Evolutionary conservation across 2,113 vertebrate genomes (phyloP), one percentile per base, ranked within the genome.

Genomic region (Junco hyemalis): DNA sequence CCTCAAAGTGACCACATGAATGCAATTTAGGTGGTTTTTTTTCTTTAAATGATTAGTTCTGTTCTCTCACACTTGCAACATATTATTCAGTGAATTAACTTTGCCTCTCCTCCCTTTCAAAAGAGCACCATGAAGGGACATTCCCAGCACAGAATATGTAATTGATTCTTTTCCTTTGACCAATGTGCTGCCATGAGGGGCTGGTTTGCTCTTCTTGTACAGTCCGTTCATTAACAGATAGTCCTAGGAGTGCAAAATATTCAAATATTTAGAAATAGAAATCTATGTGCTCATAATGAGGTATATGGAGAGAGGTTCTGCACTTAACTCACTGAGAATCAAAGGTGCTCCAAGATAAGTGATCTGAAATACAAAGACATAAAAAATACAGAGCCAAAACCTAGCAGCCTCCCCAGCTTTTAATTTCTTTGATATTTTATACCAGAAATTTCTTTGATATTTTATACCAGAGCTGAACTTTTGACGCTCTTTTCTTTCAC

Each of bases 21-120:
- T 53, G 18, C 60, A 82, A 81, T 83, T 91, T 3, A 31, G n/a
- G 21, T 7, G 36, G 7, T 8, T 60, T 35, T 15, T 35, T 70
- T 92, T 57, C 61, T 50, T 47, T 47, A 23, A 86, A 94, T 81
- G 59, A 82, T 16, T 53, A 31, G 31, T 45, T 81, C 77, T 89
- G 44, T 65, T 91, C 60, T 87, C 66, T 83, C 66, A 53, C 42
- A 35, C 60, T 93, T 72, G 50, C 33, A 71, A 73, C 13, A 4
- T 64, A 36, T 60, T 87, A 74, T 56, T 95, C 76, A 65, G 76
- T 72, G 81, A 93, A 90, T 92, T 80, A 80, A 90, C 53, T 94
- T 82, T 36, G 29, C 33, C n/a, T 82, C 69, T 71, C 45, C 59
- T 53, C n/a, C 24, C 28, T 72, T 85, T 86, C 48, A 81, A 61